phyloP scores from a whole-genome alignment of 2,113 vertebrate species.

The Chauna torquata region DNA sequence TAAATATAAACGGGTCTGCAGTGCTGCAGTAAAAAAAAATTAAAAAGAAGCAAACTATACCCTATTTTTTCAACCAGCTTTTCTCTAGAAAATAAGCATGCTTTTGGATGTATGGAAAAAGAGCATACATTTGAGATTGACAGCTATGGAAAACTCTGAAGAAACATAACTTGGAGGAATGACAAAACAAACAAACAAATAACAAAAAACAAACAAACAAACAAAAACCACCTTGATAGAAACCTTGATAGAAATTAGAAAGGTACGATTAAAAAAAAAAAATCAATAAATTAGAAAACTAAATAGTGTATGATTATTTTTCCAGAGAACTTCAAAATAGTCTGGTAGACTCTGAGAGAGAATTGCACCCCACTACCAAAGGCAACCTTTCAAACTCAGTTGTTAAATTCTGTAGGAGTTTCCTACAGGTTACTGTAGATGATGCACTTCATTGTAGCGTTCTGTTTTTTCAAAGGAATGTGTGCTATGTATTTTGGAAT shows the following conservation, averaged over 20 bases:
- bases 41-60: not conserved
- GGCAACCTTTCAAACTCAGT: not conserved
- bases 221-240: too few species aligned
- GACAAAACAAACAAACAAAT: too few species aligned
- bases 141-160: not conserved
- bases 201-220: too few species aligned
- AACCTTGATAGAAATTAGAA: not conserved
- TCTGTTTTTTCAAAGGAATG: not conserved
- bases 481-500: not conserved
- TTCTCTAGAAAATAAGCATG: not conserved
- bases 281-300: not conserved
- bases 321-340: not conserved
- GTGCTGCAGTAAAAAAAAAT: not conserved
- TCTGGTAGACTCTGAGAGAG: not conserved
- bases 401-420: not conserved
- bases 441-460: not conserved
- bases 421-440: not conserved
- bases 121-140: not conserved
- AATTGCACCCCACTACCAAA: not conserved
- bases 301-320: not conserved
- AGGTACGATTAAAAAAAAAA: not conserved
- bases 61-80: not conserved
- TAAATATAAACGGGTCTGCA: not conserved
- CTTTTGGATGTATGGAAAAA: not conserved
- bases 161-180: not conserved